Evolutionary conservation across 2,797 vertebrate genomes (phyloP).

Genomic region (Moxostoma hubbsi): DNA sequence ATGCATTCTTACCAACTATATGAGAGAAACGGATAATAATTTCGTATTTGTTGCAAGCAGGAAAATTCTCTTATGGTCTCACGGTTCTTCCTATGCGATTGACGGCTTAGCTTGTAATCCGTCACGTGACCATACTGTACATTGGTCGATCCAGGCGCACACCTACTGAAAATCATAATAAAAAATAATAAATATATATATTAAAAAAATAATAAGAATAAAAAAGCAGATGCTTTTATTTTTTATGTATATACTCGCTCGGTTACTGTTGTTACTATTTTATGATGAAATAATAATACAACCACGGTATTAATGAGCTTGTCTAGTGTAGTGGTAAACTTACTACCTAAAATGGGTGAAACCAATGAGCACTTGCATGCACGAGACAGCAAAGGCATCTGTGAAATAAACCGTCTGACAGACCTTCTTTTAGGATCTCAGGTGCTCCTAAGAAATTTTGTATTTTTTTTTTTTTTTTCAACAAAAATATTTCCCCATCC

Average conservation of each 20-base stretch:
- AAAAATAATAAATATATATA: too few species aligned
- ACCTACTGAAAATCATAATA: not conserved
- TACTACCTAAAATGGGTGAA: not conserved
- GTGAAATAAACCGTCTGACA: not conserved
- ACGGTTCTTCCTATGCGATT: slow-evolving; percentile 63
- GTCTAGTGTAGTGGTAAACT: not conserved
- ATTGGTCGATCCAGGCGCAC: slow-evolving; percentile 41
- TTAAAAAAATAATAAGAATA: too few species aligned
- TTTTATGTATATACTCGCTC: not conserved
- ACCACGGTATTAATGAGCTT: not conserved
- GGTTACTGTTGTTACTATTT: not conserved
- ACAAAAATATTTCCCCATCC: not conserved
- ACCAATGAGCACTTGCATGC: not conserved
- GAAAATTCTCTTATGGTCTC: slow-evolving; percentile 61
- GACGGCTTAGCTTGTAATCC: slow-evolving; percentile 55
- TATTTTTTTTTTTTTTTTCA: not conserved
- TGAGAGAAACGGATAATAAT: slow-evolving; percentile 55
- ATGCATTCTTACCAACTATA: slow-evolving; percentile 63
- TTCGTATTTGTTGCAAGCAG: slow-evolving; percentile 61
- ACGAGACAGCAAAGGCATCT: not conserved
- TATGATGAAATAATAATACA: too few species aligned
- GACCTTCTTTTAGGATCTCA: not conserved
- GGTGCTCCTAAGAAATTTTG: not conserved
- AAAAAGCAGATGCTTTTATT: not conserved
- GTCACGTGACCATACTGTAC: slow-evolving; percentile 64